These are phyloP conservation scores for Tiliacea aurago DNA, from an alignment of 2,888 invertebrate genomes.

Conservation along the genomic window DNA sequence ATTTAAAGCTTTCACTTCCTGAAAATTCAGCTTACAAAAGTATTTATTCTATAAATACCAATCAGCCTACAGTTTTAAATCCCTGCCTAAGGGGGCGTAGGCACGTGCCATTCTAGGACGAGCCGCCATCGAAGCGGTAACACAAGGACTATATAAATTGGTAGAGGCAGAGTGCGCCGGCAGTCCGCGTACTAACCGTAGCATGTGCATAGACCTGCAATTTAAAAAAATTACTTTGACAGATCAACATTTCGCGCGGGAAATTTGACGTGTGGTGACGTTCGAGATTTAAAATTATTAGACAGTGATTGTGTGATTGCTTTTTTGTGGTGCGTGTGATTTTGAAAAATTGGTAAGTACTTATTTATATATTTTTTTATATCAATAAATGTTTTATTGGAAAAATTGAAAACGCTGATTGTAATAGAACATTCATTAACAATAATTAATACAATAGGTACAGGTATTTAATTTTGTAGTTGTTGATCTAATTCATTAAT, in stretches of 20 bases:
- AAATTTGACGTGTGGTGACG: slow-evolving; percentile 58
- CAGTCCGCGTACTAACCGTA: slow-evolving; percentile 75
- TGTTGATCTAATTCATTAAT: neutral
- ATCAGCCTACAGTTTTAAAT: slow-evolving; percentile 20
- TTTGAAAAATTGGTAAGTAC: slow-evolving; percentile 49
- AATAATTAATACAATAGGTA: neutral
- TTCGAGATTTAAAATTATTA: slow-evolving; percentile 38
- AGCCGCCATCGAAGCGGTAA: slow-evolving; percentile 66
- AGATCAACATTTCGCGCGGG: slow-evolving; percentile 57
- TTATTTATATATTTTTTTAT: neutral
- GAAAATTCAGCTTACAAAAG: slow-evolving; percentile 16
- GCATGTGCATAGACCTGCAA: slow-evolving; percentile 69
- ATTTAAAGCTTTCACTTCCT: slow-evolving; percentile 32
- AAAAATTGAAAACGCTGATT: neutral
- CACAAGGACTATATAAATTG: slow-evolving; percentile 82
- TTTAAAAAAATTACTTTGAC: slow-evolving; percentile 54
- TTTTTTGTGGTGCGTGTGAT: slow-evolving; percentile 35
- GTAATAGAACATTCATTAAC: neutral
- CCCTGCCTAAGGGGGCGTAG: slow-evolving; percentile 51
- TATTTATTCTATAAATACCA: slow-evolving; percentile 5
- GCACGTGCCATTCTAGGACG: slow-evolving; percentile 67
- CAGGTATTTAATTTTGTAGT: neutral
- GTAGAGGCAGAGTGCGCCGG: slow-evolving; percentile 69
- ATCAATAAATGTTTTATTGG: neutral
- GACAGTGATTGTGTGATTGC: slow-evolving; percentile 48